phyloP scores from a whole-genome alignment of 2,797 vertebrate species.

The Parauchenoglanis ngamensis region DNA sequence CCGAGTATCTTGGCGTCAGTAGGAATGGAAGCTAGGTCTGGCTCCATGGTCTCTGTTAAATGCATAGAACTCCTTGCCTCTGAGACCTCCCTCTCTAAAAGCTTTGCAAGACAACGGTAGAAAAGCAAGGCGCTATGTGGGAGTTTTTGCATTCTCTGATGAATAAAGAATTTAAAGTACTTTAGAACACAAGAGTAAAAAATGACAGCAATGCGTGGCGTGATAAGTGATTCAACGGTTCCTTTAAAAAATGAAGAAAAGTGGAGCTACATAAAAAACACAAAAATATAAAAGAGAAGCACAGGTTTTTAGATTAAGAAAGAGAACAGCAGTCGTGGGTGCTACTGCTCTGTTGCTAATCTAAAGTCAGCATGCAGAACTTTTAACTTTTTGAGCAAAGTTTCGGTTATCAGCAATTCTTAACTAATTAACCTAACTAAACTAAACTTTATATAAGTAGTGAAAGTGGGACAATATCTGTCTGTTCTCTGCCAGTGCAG shows the following conservation, averaged over 20 bases:
- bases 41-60: constrained; percentile 68
- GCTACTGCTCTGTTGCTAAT: background rate
- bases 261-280: background rate
- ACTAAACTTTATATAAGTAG: background rate
- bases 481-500: background rate
- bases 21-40: constrained; percentile 48
- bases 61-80: constrained; percentile 64
- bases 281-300: background rate
- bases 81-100: constrained; percentile 65
- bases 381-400: background rate
- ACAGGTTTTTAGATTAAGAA: constrained; percentile 13
- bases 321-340: background rate
- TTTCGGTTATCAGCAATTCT: constrained; percentile 1
- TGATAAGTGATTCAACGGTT: constrained; percentile 30
- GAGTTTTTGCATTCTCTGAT: constrained; percentile 60
- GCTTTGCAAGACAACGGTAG: constrained; percentile 68
- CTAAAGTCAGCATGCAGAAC: background rate
- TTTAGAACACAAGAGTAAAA: constrained; percentile 51
- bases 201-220: constrained; percentile 42
- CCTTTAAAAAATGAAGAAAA: constrained; percentile 22
- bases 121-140: constrained; percentile 56
- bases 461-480: background rate
- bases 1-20: constrained; percentile 37
- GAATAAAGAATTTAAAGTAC: constrained; percentile 61
- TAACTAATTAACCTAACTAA: background rate